Evolutionary conservation across 2,113 vertebrate species (phyloP).

Genomic region (Damaliscus lunatus): DNA sequence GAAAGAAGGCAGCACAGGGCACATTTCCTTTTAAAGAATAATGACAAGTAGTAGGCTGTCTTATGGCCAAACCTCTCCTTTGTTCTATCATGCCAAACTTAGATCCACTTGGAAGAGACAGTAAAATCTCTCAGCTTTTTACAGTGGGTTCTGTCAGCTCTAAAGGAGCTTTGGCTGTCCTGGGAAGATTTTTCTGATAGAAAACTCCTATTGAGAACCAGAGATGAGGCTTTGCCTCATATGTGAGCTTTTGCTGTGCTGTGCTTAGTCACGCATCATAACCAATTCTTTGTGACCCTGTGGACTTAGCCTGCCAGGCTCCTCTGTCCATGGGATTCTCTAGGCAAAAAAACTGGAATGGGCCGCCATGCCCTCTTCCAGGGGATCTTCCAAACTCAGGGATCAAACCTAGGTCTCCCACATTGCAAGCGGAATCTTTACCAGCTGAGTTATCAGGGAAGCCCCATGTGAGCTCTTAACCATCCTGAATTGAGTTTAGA

Average conservation of each 20-base stretch:
- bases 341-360: neutral
- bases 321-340: neutral
- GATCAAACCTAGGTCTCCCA: neutral
- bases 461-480: neutral
- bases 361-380: neutral
- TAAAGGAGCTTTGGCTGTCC: neutral
- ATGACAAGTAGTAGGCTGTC: neutral
- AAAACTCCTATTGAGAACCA: neutral
- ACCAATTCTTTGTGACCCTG: neutral
- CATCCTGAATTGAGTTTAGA: neutral
- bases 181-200: neutral
- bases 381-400: neutral
- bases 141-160: neutral
- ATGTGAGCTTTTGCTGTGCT: neutral
- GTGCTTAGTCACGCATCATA: neutral
- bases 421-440: neutral
- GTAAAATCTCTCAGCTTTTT: neutral
- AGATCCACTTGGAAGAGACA: neutral
- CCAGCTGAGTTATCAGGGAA: neutral
- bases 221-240: neutral
- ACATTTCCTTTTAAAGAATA: neutral
- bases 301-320: neutral
- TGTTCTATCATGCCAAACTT: neutral
- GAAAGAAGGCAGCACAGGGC: neutral
- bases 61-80: neutral